phyloP scores from a whole-genome alignment of 2,113 vertebrate genomes.

The Osmerus mordax region DNA sequence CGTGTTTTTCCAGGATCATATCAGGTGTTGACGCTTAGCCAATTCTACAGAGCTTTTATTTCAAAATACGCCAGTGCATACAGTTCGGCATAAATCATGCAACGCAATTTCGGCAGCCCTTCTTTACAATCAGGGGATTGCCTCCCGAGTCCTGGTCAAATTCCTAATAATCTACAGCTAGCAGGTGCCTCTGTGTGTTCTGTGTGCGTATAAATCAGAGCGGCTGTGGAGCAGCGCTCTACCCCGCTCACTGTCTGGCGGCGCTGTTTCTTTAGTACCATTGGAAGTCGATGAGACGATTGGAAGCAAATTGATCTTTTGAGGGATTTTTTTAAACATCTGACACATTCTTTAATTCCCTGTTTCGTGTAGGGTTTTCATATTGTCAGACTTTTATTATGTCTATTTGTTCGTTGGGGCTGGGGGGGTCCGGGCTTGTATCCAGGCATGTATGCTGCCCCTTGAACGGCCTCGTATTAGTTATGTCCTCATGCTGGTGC shows the following conservation, averaged over 20 bases:
- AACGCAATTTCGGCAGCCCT: constrained; percentile 57
- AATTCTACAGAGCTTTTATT: neutral
- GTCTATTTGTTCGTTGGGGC: no score
- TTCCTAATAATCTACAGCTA: constrained; percentile 70
- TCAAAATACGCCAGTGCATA: neutral
- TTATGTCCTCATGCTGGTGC: constrained; percentile 38
- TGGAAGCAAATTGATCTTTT: constrained; percentile 36
- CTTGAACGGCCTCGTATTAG: constrained; percentile 25
- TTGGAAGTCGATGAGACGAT: constrained; percentile 49
- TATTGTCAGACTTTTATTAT: neutral
- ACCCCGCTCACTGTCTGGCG: constrained; percentile 45
- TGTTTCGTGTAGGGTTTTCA: neutral
- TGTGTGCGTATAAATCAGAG: constrained; percentile 63
- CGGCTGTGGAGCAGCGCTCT: constrained; percentile 61
- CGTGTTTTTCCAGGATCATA: neutral
- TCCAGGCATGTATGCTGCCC: neutral
- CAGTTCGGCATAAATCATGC: constrained; percentile 65
- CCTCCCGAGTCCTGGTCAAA: constrained; percentile 58
- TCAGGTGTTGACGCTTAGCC: neutral
- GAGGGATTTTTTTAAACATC: constrained; percentile 15
- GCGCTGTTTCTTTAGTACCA: constrained; percentile 59
- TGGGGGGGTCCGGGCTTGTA: no score
- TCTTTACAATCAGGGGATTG: constrained; percentile 52
- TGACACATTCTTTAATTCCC: constrained; percentile 2
- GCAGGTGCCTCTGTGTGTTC: constrained; percentile 46